phyloP scores from a whole-genome alignment of 2,797 vertebrate species.

The Eutrigla gurnardus region DNA sequence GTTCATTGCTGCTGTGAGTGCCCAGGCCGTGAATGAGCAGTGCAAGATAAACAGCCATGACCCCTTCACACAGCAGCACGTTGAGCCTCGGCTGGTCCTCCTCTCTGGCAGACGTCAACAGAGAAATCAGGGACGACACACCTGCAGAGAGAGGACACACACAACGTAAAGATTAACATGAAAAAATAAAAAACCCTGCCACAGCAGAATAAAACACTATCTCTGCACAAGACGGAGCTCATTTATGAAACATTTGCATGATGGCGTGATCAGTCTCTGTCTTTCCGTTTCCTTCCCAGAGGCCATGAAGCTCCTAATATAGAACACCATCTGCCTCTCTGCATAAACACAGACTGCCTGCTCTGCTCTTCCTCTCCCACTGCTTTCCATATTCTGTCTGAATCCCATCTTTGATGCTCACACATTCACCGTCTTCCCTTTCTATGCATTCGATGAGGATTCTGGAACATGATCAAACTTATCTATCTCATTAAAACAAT shows the following conservation, averaged over 20 bases:
- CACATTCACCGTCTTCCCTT: slow-evolving; percentile 17
- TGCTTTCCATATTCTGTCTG: slow-evolving; percentile 40
- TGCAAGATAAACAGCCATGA: slow-evolving; percentile 95
- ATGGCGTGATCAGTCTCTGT: slow-evolving; percentile 62
- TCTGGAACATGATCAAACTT: slow-evolving; percentile 17
- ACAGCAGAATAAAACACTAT: slow-evolving; percentile 28
- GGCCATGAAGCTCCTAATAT: slow-evolving; percentile 75
- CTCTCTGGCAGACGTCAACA: slow-evolving; percentile 91
- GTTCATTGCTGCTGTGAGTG: slow-evolving; percentile 93
- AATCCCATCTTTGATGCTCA: slow-evolving; percentile 45
- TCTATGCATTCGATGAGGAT: slow-evolving; percentile 19
- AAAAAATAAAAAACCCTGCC: slow-evolving; percentile 1
- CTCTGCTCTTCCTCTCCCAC: slow-evolving; percentile 42
- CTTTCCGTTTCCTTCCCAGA: slow-evolving; percentile 72
- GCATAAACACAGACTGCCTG: slow-evolving; percentile 70
- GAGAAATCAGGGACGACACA: slow-evolving; percentile 94
- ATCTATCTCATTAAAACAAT: slow-evolving; percentile 10
- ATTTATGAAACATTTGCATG: slow-evolving; percentile 52
- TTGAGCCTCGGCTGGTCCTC: slow-evolving; percentile 95
- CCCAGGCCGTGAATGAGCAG: slow-evolving; percentile 95
- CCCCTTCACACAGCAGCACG: slow-evolving; percentile 94
- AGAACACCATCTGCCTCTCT: slow-evolving; percentile 80
- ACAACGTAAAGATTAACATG: slow-evolving; percentile 10
- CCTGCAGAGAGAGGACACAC: slow-evolving; percentile 80
- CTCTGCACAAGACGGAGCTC: slow-evolving; percentile 30